Base-by-base conservation (phyloP, 2,888 invertebrate species). In the Hypomecis punctinalis region DNA sequence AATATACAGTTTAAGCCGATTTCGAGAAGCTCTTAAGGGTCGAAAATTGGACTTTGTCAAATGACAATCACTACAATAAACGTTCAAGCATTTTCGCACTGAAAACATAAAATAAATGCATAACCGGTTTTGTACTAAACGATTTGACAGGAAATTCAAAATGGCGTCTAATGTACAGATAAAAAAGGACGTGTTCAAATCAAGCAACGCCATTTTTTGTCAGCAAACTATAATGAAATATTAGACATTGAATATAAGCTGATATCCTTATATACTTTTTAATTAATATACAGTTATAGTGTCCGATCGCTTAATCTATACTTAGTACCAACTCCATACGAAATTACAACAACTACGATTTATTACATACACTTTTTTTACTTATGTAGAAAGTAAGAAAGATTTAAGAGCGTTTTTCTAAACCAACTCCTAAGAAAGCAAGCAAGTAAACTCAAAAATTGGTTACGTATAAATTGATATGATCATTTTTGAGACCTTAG, bases 391-490 rank as follows among this genome's bases (percentile, higher is more conserved):
- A 88, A 85, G 63, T 73, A 79, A 84, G 78, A 85, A 85, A 75
- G 76, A 74, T 72, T 75, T 69, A 80, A 84, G 82, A 82, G 81
- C 79, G 47, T 37, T 45, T 54, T 46, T 77, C 75, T 61, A 70
- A 69, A 77, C 78, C 76, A 75, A 75, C 73, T 75, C 74, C 85
- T 85, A 82, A 78, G 75, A 84, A 88, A 89, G 89, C 89, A 88
- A 88, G 89, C 89, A 84, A 81, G 80, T 78, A 74, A 75, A 73
- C 67, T 69, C 72, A 80, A 83, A 72, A 66, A 80, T 78, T 74
- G 74, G 83, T 90, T 92, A 92, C 92, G 92, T 92, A 91, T 92
- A 90, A 90, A 89, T 85, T 92, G 92, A 92, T 92, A 92, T 92
- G 92, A 92, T 91, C 86, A 84, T 83, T 88, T 76, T 83, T 81